These are phyloP conservation scores for Lutjanus erythropterus DNA, from an alignment of 2,113 vertebrate species.

Conservation along the genomic window DNA sequence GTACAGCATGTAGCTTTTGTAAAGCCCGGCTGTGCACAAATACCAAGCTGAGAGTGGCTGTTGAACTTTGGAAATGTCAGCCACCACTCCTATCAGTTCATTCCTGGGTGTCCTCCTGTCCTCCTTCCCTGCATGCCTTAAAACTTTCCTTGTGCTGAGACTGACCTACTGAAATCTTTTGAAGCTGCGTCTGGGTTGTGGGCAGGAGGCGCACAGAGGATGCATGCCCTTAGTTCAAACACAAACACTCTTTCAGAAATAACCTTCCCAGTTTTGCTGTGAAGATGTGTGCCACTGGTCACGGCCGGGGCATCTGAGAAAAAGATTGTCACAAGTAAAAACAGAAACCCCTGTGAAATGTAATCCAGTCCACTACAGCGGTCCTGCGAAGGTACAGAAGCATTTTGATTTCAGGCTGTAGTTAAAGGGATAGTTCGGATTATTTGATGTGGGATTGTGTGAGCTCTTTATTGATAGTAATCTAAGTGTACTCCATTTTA, in stretches of 20 bases:
- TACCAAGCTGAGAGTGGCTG: constrained; percentile 78
- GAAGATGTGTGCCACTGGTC: constrained; percentile 13
- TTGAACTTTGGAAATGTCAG: constrained; percentile 84
- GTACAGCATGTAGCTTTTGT: constrained; percentile 74
- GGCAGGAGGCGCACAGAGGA: constrained; percentile 18
- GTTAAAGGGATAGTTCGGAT: no score
- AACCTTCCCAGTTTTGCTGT: constrained; percentile 28
- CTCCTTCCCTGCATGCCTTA: constrained; percentile 38
- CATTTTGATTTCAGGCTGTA: background rate
- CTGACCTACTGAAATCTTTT: constrained; percentile 73
- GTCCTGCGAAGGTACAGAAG: background rate
- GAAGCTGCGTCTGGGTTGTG: constrained; percentile 50
- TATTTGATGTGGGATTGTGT: no score
- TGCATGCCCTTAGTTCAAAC: constrained; percentile 53
- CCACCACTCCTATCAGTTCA: constrained; percentile 60
- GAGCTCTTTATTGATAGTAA: no score
- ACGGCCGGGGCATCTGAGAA: background rate
- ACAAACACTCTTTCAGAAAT: constrained; percentile 29
- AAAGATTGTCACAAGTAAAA: background rate
- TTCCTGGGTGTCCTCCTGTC: constrained; percentile 57
- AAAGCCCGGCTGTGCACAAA: constrained; percentile 74
- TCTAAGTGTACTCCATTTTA: no score
- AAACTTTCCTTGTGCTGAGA: constrained; percentile 62
- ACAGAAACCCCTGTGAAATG: background rate
- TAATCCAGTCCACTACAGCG: background rate